Evolutionary conservation across 2,888 invertebrate genomes (phyloP).

Genomic region (Athalia rosae): DNA sequence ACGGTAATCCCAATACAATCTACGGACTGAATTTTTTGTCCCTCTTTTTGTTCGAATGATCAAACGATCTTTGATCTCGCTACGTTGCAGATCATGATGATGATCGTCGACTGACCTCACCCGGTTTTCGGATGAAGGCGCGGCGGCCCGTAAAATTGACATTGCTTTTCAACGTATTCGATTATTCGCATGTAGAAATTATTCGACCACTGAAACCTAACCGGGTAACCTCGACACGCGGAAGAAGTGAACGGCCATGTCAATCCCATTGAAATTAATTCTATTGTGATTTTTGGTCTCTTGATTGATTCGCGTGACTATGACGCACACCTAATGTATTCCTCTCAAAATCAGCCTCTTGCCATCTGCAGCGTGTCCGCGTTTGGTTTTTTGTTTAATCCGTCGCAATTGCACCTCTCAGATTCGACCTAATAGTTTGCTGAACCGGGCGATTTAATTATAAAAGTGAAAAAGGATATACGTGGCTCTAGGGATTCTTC

Average conservation of each 20-base stretch:
- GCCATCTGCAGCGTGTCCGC: conserved; percentile 16
- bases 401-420: background rate
- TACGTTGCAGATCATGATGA: conserved; percentile 12
- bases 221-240: conserved; percentile 23
- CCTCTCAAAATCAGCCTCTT: background rate
- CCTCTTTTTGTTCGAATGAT: background rate
- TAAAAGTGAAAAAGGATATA: too few relatives aligned
- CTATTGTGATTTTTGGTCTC: conserved; percentile 32
- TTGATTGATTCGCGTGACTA: background rate
- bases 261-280: conserved; percentile 33
- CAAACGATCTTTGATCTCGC: conserved; percentile 14
- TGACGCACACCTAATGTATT: background rate
- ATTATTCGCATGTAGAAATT: conserved; percentile 8
- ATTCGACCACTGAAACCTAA: background rate
- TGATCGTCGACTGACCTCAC: conserved; percentile 1
- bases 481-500: too few relatives aligned
- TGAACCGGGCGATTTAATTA: background rate
- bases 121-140: conserved; percentile 11
- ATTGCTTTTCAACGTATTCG: background rate
- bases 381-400: conserved; percentile 4
- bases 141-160: conserved; percentile 7
- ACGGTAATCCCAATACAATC: background rate
- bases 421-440: background rate
- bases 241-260: conserved; percentile 9
- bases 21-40: background rate